These are phyloP conservation scores for Sturnira hondurensis DNA, from an alignment of 2,113 vertebrate genomes.

Conservation along the genomic window DNA sequence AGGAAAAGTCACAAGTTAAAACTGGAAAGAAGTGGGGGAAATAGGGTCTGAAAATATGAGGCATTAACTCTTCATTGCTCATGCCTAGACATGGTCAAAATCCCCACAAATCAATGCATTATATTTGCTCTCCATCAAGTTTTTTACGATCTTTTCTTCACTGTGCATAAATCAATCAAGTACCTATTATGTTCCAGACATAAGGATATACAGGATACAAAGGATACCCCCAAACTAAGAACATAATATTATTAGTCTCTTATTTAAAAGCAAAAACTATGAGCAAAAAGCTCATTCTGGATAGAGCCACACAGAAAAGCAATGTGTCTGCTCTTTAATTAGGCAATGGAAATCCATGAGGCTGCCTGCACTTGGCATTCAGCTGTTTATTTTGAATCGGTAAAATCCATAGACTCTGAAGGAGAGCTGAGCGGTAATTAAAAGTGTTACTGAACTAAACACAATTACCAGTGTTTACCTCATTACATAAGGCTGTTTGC, in stretches of 20 bases:
- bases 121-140: too few relatives aligned
- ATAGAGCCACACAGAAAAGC: slow-evolving; percentile 30
- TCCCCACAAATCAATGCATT: neutral
- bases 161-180: neutral
- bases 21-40: neutral
- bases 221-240: neutral
- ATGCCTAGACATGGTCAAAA: neutral
- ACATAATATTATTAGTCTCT: neutral
- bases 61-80: neutral
- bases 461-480: slow-evolving; percentile 76
- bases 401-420: slow-evolving; percentile 77
- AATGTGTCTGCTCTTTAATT: slow-evolving; percentile 69
- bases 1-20: rapidly evolving
- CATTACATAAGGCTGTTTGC: slow-evolving; percentile 58
- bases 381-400: slow-evolving; percentile 65
- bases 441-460: slow-evolving; percentile 78
- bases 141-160: neutral
- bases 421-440: slow-evolving; percentile 76
- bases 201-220: neutral
- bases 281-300: neutral
- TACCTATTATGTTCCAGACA: neutral
- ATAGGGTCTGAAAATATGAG: neutral
- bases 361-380: slow-evolving; percentile 62
- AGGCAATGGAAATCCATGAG: slow-evolving; percentile 70
- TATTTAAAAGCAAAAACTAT: neutral